Base-by-base conservation (phyloP, 2,113 vertebrate genomes). In the Pterocles burchelli region DNA sequence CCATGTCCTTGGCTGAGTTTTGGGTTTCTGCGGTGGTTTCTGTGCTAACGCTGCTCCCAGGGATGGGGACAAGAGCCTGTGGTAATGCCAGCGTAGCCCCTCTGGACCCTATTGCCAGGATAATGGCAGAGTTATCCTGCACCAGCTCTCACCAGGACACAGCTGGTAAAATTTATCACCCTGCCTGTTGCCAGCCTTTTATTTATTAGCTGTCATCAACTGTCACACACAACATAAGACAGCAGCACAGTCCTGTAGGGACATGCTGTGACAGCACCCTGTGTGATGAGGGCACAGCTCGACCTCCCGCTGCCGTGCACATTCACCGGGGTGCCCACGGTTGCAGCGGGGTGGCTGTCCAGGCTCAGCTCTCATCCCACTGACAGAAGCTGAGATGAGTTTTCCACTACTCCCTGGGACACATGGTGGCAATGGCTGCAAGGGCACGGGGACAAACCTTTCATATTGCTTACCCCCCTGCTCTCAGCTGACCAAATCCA, bases 381-480 rank as follows among this genome's bases (percentile, higher is more conserved):
- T 46, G 63, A 33, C 38, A 86, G 71, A 67, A 84, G 26, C 10
- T 38, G 43, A 29, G 63, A 19, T 6, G 49, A 34, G 31, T 73
- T 76, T 58, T 52, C 59, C 63, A 51, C 2, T 49, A 82, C 46
- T 48, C 22, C 57, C 3, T 31, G 45, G 10, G 34, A 58, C 3
- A 0, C 41, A 6, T 1, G 46, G 63, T 2, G 41, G 62, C 55
- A 65, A 49, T 3, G 4, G 49, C 89, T 72, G 3, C 1, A 15
- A 38, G n/a, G 19, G 17, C 36, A 66, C 0, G 0, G 31, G 41
- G 38, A 17, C 0, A 0, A 9, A 11, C 41, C 41, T 62, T 82
- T 58, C 22, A 2, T 6, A 6, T 12, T 6, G 31, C 36, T 19
- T 63, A 51, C 38, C 54, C 6, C 66, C 57, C 49, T 74, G 4